Evolutionary conservation across 2,888 invertebrate species (phyloP), one percentile per base, ranked within the genome.

Genomic region (Serrognathus titanus): DNA sequence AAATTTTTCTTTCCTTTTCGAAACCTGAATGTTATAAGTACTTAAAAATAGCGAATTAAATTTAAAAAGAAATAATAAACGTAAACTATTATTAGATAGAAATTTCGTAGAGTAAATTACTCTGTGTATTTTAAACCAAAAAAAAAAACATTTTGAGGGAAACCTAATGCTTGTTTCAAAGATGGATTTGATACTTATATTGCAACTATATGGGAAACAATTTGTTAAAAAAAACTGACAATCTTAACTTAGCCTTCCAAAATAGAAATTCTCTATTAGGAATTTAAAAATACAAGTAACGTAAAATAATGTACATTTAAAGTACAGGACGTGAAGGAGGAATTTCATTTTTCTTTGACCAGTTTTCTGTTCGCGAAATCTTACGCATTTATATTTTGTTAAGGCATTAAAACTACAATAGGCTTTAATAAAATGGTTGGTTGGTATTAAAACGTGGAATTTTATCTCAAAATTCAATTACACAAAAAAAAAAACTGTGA

Each of bases 41-140:
- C 13, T 13, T 45, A 5, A 45, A 43, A 45, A 45, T 45, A 45
- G 9, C 24, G 45, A 45, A 45, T 16, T 36, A 13, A 48, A 9
- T 12, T 35, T 31, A 13, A 48, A 31, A 3, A 12, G 52, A 39
- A 53, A 47, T 47, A 53, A 53, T 37, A 36, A 39, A 53, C 58
- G 71, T 72, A 72, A 69, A 69, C 74, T 74, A 74, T 75, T 75
- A 75, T 75, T 75, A 75, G 74, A 74, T 75, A 73, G 74, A 67
- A 60, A 66, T 66, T 62, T 64, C 59, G 74, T 75, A 75, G 74
- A 75, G 75, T 75, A 75, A 74, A 75, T 75, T 75, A 75, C 75
- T 75, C 75, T 71, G 63, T 49, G 16, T 41, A 40, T 50, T 39
- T 50, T 50, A 43, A 39, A 53, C 36, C 39, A 45, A 41, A 45